Percentiles rank a stretch among this genome's conserved stretches.
These are phyloP conservation scores for Lichenostomus cassidix DNA, from an alignment of 2,113 vertebrate species.

Conservation along the genomic window DNA sequence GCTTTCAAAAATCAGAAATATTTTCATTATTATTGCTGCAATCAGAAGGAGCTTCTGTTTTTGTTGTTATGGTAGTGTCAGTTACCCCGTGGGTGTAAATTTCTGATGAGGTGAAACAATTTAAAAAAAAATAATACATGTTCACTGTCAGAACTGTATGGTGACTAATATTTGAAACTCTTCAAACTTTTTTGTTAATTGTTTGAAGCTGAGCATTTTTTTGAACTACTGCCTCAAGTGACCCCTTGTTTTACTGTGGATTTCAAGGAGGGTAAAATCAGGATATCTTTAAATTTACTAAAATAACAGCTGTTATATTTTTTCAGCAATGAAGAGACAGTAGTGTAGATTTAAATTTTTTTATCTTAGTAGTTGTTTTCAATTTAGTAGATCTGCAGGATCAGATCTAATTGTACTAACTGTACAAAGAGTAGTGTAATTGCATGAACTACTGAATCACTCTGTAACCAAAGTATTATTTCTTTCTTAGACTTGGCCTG, in stretches of 20 bases:
- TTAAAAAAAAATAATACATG: not conserved
- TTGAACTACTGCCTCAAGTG: not conserved
- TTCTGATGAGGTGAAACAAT: not conserved
- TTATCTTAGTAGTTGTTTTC: not conserved
- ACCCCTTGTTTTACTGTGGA: not conserved
- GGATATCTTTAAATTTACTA: not conserved
- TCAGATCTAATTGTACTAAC: not conserved
- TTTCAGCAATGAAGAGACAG: not conserved
- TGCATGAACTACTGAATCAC: not conserved
- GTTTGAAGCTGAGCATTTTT: slow-evolving; percentile 28
- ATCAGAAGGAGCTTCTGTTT: not conserved
- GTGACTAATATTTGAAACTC: not conserved
- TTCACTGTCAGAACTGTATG: not conserved
- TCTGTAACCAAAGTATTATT: not conserved
- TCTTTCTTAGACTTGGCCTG: not conserved
- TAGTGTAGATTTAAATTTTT: not conserved
- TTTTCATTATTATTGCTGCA: not conserved
- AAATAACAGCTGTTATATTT: not conserved
- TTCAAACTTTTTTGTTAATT: not conserved
- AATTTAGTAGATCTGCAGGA: not conserved
- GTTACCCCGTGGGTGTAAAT: not conserved
- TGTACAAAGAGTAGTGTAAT: not conserved
- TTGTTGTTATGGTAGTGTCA: not conserved
- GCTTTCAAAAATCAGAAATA: not conserved
- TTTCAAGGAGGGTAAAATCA: not conserved